Base-by-base conservation (phyloP, 2,888 invertebrate genomes). In the Rotaria sp. region DNA sequence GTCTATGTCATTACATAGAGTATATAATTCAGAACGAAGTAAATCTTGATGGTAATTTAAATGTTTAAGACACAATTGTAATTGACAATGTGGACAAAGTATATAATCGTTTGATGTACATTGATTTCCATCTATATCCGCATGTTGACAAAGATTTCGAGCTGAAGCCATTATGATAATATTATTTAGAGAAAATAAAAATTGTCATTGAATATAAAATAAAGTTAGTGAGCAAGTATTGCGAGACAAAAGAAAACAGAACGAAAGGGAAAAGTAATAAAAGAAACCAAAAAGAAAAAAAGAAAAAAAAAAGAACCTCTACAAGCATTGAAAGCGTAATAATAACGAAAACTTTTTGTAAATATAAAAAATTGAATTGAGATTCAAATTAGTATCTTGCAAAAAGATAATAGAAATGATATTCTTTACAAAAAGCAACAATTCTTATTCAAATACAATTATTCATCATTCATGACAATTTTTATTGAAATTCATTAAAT, bases 121-220 rank as follows among this genome's bases (percentile, higher is more conserved):
- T 67, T 67, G 67, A 21, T 7, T 67, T 21, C 67, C 67, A 67
- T 67, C 21, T 4, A 21, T 30, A 67, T 67, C 67, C 18, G 67
- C 38, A 67, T 67, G 67, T 67, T 67, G 67, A 35, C 67, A 67
- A 67, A 67, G 67, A 67, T 67, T 67, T 67, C 67, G 30, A 35
- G 67, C 67, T 67, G 67, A 67, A 30, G 67, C 67, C 67, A 67
- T 67, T 35, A 55, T 55, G 26, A 55, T 55, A 55, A 55, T 35
- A 35, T 67, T 67, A 35, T 30, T 67, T 67, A 15, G 67, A 67
- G 15, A 35, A 67, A 67, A 67, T 35, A 67, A 55, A 67, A 67
- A 67, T 67, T 30, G 57, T n/a, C 57, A 59, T 59, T 59, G 30
- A 59, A 59, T 59, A 30, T 59, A 21, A 67, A 67, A 67, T 38